Base-by-base conservation (phyloP, 2,888 invertebrate species). In the Lepidocyrtinus sp. region DNA sequence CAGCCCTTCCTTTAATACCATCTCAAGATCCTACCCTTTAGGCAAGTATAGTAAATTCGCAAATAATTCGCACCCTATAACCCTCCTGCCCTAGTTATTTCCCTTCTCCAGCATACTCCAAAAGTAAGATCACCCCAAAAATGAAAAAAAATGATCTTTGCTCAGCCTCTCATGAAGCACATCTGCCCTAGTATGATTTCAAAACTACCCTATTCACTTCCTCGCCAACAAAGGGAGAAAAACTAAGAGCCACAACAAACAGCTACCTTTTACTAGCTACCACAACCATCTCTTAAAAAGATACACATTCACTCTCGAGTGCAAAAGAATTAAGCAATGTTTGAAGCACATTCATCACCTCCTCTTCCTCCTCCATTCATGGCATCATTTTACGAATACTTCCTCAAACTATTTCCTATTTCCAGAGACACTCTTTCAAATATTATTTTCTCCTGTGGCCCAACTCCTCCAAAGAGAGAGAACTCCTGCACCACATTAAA, bases 351-450 rank as follows among this genome's bases (percentile, higher is more conserved):
- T 50, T 50, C 50, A 50, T 50, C 50, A 50, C 17, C 50, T 15
- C 50, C 12, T n/a, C n/a, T n/a, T n/a, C 50, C 50, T 50, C 15
- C 17, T 50, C 50, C 50, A 50, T 50, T 50, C 50, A 50, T 50
- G 50, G 50, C 50, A 50, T 50, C 50, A 50, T 36, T 12, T 50
- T 50, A n/a, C 50, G 50, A 50, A 50, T 50, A 1, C 50, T 50
- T 50, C 50, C 2, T 17, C 50, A 2, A 50, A 50, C 50, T 50
- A 50, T 50, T 50, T 50, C 50, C 50, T n/a, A n/a, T n/a, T 50
- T 50, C 50, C 50, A 36, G 65, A 68, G 50, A 68, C 50, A 46
- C 50, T 68, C 50, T 68, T 46, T 68, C 68, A 17, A 50, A 50
- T n/a, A n/a, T n/a, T n/a, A n/a, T n/a, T 50, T 50, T 50, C 15